These are phyloP conservation scores for Pelmatolapia mariae DNA, from an alignment of 2,113 vertebrate species.

Conservation along the genomic window DNA sequence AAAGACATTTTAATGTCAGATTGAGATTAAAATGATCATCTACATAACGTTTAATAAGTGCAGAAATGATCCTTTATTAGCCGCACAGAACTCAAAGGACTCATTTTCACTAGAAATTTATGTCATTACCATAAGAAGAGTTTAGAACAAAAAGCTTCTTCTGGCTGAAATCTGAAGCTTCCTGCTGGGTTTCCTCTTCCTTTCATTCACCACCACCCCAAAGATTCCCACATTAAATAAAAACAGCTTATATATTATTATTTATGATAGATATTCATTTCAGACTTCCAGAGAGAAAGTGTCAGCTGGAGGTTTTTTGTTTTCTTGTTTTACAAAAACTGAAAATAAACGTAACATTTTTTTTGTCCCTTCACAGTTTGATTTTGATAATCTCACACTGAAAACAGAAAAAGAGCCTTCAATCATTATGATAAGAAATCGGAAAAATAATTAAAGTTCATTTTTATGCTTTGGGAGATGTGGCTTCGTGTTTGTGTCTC, in stretches of 20 bases:
- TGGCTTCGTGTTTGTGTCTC: not conserved
- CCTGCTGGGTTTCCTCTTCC: not conserved
- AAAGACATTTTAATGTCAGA: not conserved
- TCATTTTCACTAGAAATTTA: fast-evolving
- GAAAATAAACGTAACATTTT: not conserved
- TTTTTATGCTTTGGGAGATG: not conserved
- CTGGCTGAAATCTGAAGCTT: not conserved
- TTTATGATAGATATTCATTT: not conserved
- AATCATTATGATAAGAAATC: not conserved
- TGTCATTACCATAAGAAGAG: not conserved
- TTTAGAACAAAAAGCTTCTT: fast-evolving
- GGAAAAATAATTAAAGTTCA: not conserved
- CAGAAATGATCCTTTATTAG: not conserved
- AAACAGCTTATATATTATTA: not conserved
- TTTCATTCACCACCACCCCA: not conserved
- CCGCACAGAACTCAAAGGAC: not conserved
- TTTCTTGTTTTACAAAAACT: not conserved
- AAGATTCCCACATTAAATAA: not conserved
- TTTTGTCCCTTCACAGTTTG: not conserved
- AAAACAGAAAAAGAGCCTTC: not conserved
- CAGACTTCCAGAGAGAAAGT: not conserved
- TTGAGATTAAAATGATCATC: not conserved
- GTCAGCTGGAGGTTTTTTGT: not conserved
- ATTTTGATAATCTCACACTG: not conserved
- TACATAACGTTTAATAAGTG: not conserved